phyloP scores from a whole-genome alignment of 2,888 invertebrate genomes.

The Scaptomyza cyrtandrae region DNA sequence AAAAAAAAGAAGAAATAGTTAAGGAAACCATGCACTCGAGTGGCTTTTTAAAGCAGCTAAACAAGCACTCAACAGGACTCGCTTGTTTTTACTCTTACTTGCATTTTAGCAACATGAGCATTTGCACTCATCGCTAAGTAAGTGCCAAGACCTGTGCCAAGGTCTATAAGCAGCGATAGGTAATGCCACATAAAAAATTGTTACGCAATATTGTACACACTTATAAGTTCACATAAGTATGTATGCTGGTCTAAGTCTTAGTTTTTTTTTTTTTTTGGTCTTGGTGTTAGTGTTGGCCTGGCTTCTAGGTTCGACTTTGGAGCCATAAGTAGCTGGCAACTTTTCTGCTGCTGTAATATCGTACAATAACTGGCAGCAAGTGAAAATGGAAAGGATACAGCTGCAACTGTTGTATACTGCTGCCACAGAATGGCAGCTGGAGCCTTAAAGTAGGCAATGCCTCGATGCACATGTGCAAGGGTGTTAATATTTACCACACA shows the following conservation, averaged over 20 bases:
- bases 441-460: conserved; percentile 50
- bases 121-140: conserved; percentile 71
- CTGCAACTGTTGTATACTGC: conserved; percentile 21
- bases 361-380: conserved; percentile 39
- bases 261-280: background rate
- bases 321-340: conserved; percentile 68
- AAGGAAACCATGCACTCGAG: conserved; percentile 36
- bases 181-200: conserved; percentile 54
- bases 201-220: conserved; percentile 57
- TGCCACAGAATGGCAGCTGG: conserved; percentile 35
- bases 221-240: conserved; percentile 16
- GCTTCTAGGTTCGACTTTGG: conserved; percentile 48
- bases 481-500: conserved; percentile 22
- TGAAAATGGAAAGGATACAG: conserved; percentile 49
- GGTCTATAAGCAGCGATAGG: conserved; percentile 74
- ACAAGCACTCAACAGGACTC: conserved; percentile 57
- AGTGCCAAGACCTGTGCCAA: conserved; percentile 71
- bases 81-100: conserved; percentile 20
- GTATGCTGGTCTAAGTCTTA: background rate
- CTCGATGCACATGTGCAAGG: conserved; percentile 50
- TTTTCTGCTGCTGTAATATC: conserved; percentile 66
- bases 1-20: no score
- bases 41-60: conserved; percentile 55
- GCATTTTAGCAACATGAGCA: conserved; percentile 20
- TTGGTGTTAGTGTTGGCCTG: conserved; percentile 41